Evolutionary conservation across 2,888 invertebrate genomes (phyloP).

Genomic region (Leptura quadrifasciata): DNA sequence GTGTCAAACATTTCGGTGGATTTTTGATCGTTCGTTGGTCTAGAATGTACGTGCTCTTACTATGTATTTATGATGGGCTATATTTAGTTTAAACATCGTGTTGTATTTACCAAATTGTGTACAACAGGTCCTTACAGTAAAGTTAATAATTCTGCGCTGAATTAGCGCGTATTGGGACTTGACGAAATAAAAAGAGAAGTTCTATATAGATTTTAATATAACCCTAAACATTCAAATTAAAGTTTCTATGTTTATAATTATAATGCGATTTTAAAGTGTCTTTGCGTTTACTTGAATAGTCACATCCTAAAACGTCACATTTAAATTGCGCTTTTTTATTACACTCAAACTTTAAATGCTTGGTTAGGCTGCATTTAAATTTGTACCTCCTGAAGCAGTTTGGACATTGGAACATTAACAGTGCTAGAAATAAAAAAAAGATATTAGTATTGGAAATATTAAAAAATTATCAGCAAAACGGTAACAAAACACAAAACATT

Average conservation of each 20-base stretch:
- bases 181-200: neutral
- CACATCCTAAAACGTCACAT: constrained; percentile 39
- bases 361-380: constrained; percentile 44
- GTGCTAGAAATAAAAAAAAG: neutral
- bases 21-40: no score
- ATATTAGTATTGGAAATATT: neutral
- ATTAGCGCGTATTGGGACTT: no score
- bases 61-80: no score
- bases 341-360: constrained; percentile 45
- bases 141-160: no score
- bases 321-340: constrained; percentile 42
- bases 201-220: neutral
- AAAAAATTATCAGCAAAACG: neutral
- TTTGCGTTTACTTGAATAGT: constrained; percentile 46
- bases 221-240: neutral
- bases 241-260: constrained; percentile 42
- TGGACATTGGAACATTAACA: constrained; percentile 31
- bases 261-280: constrained; percentile 52
- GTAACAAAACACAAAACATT: neutral
- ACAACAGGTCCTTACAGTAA: no score
- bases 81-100: no score
- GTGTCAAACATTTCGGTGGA: no score
- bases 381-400: constrained; percentile 53
- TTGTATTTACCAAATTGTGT: no score
- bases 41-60: no score